Evolutionary conservation across 2,797 vertebrate species (phyloP).

Genomic region (Ara ararauna): DNA sequence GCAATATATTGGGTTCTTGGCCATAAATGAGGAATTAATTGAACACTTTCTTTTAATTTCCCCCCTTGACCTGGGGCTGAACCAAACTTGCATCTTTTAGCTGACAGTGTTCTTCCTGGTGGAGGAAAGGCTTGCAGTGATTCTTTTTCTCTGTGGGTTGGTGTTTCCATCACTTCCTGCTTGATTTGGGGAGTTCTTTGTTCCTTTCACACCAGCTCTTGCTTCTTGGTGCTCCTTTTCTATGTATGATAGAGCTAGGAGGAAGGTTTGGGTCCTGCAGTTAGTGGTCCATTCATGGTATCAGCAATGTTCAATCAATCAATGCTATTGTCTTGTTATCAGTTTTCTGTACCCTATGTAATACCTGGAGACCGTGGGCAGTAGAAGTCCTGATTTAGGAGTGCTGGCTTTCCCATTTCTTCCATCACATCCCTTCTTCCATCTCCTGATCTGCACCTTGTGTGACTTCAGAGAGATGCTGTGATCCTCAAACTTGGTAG

Average conservation of each 20-base stretch:
- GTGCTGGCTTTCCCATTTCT: accelerated
- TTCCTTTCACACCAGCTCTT: neutral
- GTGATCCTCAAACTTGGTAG: neutral
- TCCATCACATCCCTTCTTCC: neutral
- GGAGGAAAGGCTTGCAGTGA: accelerated
- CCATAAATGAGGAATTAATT: slow-evolving; percentile 59
- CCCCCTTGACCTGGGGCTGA: neutral
- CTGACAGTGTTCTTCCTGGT: neutral
- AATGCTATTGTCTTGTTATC: accelerated
- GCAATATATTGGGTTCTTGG: neutral
- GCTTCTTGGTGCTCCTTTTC: neutral
- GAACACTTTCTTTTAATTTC: slow-evolving; percentile 59
- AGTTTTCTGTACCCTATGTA: accelerated
- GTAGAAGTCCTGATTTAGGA: neutral
- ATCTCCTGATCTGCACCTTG: neutral
- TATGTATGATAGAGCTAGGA: accelerated
- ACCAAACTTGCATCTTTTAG: neutral
- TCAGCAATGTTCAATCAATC: neutral
- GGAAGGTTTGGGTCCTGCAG: neutral
- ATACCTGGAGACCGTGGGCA: accelerated
- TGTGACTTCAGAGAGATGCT: neutral
- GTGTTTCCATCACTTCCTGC: neutral
- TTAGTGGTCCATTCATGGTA: accelerated
- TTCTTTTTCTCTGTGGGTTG: neutral
- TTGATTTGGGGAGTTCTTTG: neutral